phyloP scores from a whole-genome alignment of 2,797 vertebrate genomes.

The Peromyscus eremicus region DNA sequence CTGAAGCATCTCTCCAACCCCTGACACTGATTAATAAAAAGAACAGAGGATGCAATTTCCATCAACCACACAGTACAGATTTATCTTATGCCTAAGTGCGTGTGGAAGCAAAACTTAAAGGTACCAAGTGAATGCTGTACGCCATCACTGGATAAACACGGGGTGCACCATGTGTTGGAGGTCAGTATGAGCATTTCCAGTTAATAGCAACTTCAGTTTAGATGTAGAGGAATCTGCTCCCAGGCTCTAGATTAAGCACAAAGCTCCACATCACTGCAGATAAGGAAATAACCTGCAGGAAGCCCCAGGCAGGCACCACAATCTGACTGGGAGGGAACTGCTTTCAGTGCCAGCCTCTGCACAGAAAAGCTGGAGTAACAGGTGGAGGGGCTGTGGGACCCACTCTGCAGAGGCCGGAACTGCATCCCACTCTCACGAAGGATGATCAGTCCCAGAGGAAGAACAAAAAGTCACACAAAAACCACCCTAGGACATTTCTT shows the following conservation, averaged over 20 bases:
- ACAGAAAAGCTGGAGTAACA: neutral
- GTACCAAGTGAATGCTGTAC: neutral
- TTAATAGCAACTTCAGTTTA: constrained; percentile 1
- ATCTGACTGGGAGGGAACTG: neutral
- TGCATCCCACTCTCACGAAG: neutral
- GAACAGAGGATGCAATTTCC: constrained; percentile 34
- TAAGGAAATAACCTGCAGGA: constrained; percentile 36
- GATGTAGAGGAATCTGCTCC: constrained; percentile 8
- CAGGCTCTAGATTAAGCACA: neutral
- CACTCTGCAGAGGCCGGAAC: neutral
- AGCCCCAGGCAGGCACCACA: neutral
- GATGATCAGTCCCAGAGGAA: neutral
- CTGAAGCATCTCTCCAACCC: neutral
- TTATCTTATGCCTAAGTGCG: neutral
- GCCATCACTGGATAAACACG: neutral
- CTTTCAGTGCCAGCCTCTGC: neutral
- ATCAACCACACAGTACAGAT: neutral
- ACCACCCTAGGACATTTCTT: neutral
- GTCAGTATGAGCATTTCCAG: neutral
- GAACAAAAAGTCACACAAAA: neutral
- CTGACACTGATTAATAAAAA: constrained; percentile 31
- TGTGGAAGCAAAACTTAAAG: neutral
- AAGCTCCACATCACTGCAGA: constrained; percentile 8
- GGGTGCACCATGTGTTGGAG: neutral
- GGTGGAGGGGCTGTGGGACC: neutral